phyloP scores from a whole-genome alignment of 1,140 invertebrate genomes.

The Megalonaias nervosa region DNA sequence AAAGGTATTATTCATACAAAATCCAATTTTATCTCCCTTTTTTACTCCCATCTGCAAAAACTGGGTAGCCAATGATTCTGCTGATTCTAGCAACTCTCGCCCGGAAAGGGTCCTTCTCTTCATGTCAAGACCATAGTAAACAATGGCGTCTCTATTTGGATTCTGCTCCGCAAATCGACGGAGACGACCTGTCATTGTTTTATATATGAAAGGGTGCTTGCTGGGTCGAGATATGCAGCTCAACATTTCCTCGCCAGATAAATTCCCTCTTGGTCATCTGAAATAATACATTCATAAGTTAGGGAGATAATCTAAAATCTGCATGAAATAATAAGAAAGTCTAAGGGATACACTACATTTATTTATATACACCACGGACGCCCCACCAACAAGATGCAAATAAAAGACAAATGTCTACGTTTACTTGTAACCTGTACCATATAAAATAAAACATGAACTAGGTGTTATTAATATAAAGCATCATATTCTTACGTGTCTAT shows the following conservation, averaged over 20 bases:
- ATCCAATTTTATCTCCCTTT: conserved; percentile 9
- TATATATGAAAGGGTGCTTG: conserved; percentile 1
- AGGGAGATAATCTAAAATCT: too few species aligned
- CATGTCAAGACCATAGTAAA: conserved; percentile 9
- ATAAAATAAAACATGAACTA: too few species aligned
- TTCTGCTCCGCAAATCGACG: conserved; percentile 4
- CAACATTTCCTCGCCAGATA: background rate
- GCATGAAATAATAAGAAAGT: too few species aligned
- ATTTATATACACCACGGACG: too few species aligned
- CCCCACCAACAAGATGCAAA: too few species aligned
- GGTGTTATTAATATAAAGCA: too few species aligned
- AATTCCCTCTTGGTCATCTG: too few species aligned
- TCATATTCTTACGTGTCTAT: too few species aligned
- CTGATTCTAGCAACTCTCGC: conserved; percentile 11
- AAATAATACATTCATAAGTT: too few species aligned
- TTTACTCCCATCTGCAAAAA: conserved; percentile 11
- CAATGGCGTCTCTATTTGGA: conserved; percentile 20
- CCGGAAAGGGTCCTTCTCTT: background rate
- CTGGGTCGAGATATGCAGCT: conserved; percentile 13
- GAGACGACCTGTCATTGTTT: conserved; percentile 13
- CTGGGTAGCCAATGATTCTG: background rate
- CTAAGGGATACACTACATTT: too few species aligned
- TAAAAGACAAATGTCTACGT: too few species aligned
- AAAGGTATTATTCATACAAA: conserved; percentile 17
- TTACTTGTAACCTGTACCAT: too few species aligned